These are phyloP conservation scores for Anser brachyrhynchus DNA, from an alignment of 2,113 vertebrate species.

Conservation along the genomic window DNA sequence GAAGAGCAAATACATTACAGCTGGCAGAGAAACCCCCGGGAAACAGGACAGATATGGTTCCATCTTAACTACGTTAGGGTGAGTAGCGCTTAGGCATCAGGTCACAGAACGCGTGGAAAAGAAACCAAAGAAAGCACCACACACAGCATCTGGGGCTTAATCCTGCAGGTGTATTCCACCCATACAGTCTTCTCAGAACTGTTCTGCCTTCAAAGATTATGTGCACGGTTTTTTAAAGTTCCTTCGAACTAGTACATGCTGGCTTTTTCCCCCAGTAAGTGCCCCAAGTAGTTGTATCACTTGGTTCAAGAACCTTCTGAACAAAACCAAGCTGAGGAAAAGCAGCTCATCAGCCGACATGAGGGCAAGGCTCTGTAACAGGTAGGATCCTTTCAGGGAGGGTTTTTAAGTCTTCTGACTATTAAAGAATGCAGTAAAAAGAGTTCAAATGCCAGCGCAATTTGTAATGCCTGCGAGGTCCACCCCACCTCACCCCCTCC, in stretches of 20 bases:
- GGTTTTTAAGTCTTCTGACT: neutral
- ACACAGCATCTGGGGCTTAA: neutral
- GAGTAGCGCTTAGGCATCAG: neutral
- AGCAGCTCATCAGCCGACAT: neutral
- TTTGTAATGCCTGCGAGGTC: neutral
- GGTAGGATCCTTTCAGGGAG: neutral
- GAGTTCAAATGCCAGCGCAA: neutral
- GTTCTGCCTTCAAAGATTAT: neutral
- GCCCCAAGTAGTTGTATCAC: neutral
- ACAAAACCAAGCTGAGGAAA: neutral
- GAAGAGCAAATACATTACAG: fast-evolving
- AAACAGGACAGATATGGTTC: neutral
- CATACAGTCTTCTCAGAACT: neutral
- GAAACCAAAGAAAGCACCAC: neutral
- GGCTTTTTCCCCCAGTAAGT: neutral
- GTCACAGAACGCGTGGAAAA: neutral
- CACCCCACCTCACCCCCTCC: no score
- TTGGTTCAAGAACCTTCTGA: neutral
- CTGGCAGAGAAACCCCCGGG: neutral
- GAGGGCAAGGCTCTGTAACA: neutral
- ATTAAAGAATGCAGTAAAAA: neutral
- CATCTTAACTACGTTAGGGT: fast-evolving
- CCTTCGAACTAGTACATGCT: neutral
- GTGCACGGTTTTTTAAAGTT: neutral
- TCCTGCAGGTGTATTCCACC: neutral